Evolutionary conservation across 2,797 vertebrate genomes (phyloP).

Genomic region (Sus cebifrons): DNA sequence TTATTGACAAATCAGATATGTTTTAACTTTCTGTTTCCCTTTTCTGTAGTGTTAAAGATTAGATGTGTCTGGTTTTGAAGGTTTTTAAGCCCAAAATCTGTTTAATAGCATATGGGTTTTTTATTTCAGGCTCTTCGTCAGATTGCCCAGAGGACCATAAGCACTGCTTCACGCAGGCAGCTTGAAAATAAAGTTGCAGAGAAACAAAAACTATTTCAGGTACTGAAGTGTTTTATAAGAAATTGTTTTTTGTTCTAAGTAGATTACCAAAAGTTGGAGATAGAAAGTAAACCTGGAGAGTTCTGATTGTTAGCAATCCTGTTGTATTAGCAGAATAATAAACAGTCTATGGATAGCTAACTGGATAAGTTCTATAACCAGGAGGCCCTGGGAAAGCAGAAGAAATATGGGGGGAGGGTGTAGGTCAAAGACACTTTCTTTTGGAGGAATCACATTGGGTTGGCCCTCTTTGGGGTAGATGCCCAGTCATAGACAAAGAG

Average conservation of each 20-base stretch:
- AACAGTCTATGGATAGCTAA: neutral
- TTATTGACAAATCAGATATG: neutral
- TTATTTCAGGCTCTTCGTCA: constrained; percentile 92
- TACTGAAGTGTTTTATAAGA: constrained; percentile 82
- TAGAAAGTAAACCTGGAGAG: neutral
- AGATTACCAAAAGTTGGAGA: constrained; percentile 8
- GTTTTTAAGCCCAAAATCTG: constrained; percentile 24
- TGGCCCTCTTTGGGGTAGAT: neutral
- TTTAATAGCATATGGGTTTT: constrained; percentile 54
- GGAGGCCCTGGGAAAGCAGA: neutral
- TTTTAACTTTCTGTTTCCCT: neutral
- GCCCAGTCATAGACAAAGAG: neutral
- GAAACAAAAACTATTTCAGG: constrained; percentile 97
- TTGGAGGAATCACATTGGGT: neutral
- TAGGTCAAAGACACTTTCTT: neutral
- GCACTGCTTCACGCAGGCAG: constrained; percentile 91
- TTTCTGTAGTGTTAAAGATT: neutral
- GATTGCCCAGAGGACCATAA: constrained; percentile 92
- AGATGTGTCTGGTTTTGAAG: neutral
- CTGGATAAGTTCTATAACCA: neutral
- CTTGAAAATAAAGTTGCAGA: constrained; percentile 92
- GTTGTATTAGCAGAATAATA: neutral
- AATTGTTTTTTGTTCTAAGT: constrained; percentile 29
- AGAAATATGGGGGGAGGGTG: neutral
- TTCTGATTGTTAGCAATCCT: neutral